A percentile compares a stretch with the other conserved stretches of the same genome.
These are phyloP conservation scores for Patiria miniata DNA, from an alignment of 35 echinoderm and acorn worm genomes.

Conservation along the genomic window DNA sequence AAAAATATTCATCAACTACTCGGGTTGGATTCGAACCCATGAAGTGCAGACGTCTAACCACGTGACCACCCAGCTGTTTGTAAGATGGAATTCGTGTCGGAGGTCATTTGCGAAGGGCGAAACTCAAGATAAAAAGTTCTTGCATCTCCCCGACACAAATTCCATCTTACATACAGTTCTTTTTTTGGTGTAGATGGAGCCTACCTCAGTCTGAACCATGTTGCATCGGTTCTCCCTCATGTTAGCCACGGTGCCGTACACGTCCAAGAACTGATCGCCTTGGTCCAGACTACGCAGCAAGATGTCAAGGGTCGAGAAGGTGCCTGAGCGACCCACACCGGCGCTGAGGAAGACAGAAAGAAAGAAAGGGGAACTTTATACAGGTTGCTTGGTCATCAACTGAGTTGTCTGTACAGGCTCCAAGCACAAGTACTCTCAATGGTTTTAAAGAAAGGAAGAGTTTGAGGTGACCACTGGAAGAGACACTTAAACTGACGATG, in stretches of 20 bases:
- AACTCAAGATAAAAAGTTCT: no score
- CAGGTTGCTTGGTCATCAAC: background rate
- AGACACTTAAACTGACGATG: background rate
- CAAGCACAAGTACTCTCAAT: background rate
- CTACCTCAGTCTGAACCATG: constrained; percentile 86
- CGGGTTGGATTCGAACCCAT: no score
- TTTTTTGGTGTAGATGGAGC: background rate
- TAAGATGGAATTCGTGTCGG: no score
- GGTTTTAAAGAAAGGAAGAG: background rate
- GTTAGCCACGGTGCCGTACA: constrained; percentile 58
- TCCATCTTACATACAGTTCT: no score
- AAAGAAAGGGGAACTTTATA: background rate
- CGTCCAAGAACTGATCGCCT: constrained; percentile 38
- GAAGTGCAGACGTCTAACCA: no score
- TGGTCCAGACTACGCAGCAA: constrained; percentile 39
- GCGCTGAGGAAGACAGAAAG: constrained; percentile 50
- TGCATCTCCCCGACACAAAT: no score
- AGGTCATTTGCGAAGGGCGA: no score
- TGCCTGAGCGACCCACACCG: constrained; percentile 72
- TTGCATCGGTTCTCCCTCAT: constrained; percentile 59
- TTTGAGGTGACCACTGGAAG: no score
- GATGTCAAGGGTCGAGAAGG: constrained; percentile 51
- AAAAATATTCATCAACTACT: no score
- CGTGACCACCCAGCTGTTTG: no score
- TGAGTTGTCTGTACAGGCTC: background rate